A percentile compares a stretch with the other conserved stretches of the same genome.
phyloP scores from a whole-genome alignment of 92 coral and sea anemone species.

The Porites divaricata region DNA sequence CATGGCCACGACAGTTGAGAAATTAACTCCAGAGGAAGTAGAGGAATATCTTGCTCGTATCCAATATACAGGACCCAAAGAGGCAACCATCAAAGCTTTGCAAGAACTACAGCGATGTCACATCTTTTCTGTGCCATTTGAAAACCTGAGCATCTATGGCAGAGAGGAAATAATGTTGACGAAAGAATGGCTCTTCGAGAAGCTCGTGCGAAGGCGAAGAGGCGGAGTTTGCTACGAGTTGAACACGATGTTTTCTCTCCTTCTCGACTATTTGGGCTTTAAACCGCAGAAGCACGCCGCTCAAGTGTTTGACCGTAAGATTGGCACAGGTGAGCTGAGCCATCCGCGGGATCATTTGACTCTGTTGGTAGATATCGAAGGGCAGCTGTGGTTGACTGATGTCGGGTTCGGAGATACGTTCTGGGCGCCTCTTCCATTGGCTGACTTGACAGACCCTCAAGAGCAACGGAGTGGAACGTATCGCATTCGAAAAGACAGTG shows the following conservation, averaged over 20 bases:
- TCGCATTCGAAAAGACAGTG: constrained; percentile 47
- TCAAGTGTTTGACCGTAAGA: constrained; percentile 6
- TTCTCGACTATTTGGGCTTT: constrained; percentile 53
- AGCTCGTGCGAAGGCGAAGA: constrained; percentile 52
- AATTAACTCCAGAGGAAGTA: neutral
- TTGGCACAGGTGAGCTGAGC: neutral
- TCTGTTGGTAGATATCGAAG: constrained; percentile 21
- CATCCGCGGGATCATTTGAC: constrained; percentile 26
- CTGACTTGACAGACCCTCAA: constrained; percentile 38
- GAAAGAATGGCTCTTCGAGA: constrained; percentile 56
- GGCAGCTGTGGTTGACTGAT: constrained; percentile 49
- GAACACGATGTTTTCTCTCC: constrained; percentile 49
- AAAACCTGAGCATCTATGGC: constrained; percentile 49
- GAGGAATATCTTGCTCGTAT: constrained; percentile 58
- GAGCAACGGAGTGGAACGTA: constrained; percentile 43
- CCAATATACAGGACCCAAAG: constrained; percentile 37
- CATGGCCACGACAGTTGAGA: too few species aligned
- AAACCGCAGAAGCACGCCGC: constrained; percentile 17
- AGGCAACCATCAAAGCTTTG: constrained; percentile 47
- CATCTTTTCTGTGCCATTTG: constrained; percentile 60
- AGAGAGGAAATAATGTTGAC: constrained; percentile 35
- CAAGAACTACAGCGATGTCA: constrained; percentile 50
- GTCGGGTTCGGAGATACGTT: constrained; percentile 55
- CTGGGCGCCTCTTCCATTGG: constrained; percentile 44
- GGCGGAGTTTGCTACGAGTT: constrained; percentile 72